Percentiles rank a stretch among this genome's conserved stretches.
These are phyloP conservation scores for Vesta saturnalis DNA, from an alignment of 2,888 invertebrate species.

Conservation along the genomic window DNA sequence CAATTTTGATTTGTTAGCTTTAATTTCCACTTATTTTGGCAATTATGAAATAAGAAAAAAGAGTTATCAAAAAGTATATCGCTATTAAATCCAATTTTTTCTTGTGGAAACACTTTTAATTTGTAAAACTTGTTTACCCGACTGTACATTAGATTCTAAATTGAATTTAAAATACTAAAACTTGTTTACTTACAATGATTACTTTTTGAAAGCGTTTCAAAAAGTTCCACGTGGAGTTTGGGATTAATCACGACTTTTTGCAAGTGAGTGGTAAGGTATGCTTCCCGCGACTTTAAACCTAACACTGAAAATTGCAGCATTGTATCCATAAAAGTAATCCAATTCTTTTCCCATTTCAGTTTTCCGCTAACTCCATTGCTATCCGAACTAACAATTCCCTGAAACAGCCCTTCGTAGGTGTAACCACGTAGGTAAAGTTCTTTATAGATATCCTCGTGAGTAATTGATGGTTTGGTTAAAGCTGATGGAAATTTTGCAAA, in stretches of 20 bases:
- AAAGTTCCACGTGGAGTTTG: slow-evolving; percentile 66
- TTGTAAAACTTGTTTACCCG: slow-evolving; percentile 63
- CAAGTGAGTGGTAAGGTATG: slow-evolving; percentile 89
- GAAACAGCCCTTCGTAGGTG: slow-evolving; percentile 84
- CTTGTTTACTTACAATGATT: slow-evolving; percentile 40
- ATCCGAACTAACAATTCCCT: slow-evolving; percentile 81
- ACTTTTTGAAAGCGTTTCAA: slow-evolving; percentile 55
- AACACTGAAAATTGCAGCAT: slow-evolving; percentile 94
- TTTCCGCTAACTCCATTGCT: slow-evolving; percentile 75
- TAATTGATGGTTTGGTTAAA: slow-evolving; percentile 61
- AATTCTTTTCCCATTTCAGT: slow-evolving; percentile 88
- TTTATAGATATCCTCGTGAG: slow-evolving; percentile 81
- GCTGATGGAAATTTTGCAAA: slow-evolving; percentile 65
- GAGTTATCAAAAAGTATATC: no score
- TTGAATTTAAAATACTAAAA: slow-evolving; percentile 2
- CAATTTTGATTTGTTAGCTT: no score
- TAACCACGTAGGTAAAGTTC: slow-evolving; percentile 88
- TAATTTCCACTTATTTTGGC: no score
- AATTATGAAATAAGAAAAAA: no score
- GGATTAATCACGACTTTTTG: slow-evolving; percentile 87
- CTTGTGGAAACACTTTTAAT: slow-evolving; percentile 77
- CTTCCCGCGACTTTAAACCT: slow-evolving; percentile 77
- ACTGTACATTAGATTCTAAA: not conserved
- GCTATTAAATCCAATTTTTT: no score
- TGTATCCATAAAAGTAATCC: slow-evolving; percentile 96